Base-by-base conservation (phyloP, 2,797 vertebrate genomes). In the Orientallactaga sibirica region DNA sequence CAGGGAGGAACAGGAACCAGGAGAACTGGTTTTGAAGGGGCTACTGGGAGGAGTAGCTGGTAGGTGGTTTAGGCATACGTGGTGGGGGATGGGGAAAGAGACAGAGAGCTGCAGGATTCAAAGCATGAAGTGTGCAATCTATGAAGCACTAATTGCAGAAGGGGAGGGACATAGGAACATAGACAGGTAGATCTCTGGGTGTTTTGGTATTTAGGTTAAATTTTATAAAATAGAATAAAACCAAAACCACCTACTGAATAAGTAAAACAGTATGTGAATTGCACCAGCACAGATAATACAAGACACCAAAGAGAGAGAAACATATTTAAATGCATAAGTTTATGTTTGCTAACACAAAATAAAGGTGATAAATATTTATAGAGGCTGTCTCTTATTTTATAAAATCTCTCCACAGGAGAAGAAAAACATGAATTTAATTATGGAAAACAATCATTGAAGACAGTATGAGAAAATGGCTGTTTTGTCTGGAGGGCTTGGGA, bases 351-450 rank as follows among this genome's bases (percentile, higher is more conserved):
- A 96, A 94, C 92, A 95, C 81, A 78, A 97, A 96, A 92, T 82
- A 82, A 96, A 95, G 96, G 92, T 90, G 66, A 97, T 94, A 97
- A 96, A 94, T 96, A 95, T 97, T 96, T 96, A 96, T 96, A 85
- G 70, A 96, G 48, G 52, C 71, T 87, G 77, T 48, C 87, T 96
- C 95, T 94, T 96, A 93, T 90, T 96, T 97, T 96, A 94, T 83
- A 95, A 97, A 96, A 94, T 92, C 87, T 93, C 92, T 93, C 91
- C 87, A 96, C 81, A 94, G 96, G 87, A 96, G 55, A 95, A 96
- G 93, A 93, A 94, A 93, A 96, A 94, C 86, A 94, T 94, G 92
- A 96, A 97, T 96, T 97, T 96, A 96, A 97, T 96, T 96, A 96
- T 90, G 75, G 91, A 91, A 96, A 95, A 96, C 48, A 94, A 96